Evolutionary conservation across 2,113 vertebrate species (phyloP).

Genomic region (Neodon shergylaensis): DNA sequence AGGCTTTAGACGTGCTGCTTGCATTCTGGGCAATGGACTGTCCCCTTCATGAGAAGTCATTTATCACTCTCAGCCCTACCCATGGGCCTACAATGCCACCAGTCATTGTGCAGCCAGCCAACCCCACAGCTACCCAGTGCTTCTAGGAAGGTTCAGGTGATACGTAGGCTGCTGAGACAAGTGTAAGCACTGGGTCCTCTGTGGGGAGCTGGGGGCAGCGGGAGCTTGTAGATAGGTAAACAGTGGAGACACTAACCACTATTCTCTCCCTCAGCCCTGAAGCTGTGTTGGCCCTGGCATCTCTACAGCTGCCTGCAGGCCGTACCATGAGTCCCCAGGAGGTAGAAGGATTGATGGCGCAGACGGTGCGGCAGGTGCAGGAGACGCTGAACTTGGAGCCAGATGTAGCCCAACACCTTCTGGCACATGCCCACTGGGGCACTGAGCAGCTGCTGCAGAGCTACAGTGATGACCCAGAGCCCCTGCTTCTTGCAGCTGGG

Average conservation of each 20-base stretch:
- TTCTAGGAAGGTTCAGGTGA: not conserved
- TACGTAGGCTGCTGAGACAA: not conserved
- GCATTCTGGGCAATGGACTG: not conserved
- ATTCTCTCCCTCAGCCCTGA: slow-evolving; percentile 75
- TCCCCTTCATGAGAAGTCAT: not conserved
- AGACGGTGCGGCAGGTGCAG: slow-evolving; percentile 92
- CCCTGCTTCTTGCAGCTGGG: slow-evolving; percentile 89
- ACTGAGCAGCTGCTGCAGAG: slow-evolving; percentile 93
- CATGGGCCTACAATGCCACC: not conserved
- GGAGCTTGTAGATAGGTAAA: slow-evolving; percentile 68
- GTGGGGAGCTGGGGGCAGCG: not conserved
- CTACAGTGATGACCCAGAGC: slow-evolving; percentile 91
- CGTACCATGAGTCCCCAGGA: slow-evolving; percentile 96
- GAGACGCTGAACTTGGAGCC: slow-evolving; percentile 89
- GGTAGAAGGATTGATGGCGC: slow-evolving; percentile 92
- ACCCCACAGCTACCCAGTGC: not conserved
- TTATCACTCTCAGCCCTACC: not conserved
- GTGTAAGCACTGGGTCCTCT: not conserved
- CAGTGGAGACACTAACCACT: slow-evolving; percentile 36
- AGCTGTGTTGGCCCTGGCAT: slow-evolving; percentile 89
- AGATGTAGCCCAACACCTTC: slow-evolving; percentile 92
- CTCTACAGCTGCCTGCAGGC: slow-evolving; percentile 92
- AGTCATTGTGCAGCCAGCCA: not conserved
- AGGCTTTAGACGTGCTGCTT: not conserved
- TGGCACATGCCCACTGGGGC: slow-evolving; percentile 95